Evolutionary conservation across 2,797 vertebrate species (phyloP), one percentile per base, ranked within the genome.

Genomic region (Ambastaia sidthimunki): DNA sequence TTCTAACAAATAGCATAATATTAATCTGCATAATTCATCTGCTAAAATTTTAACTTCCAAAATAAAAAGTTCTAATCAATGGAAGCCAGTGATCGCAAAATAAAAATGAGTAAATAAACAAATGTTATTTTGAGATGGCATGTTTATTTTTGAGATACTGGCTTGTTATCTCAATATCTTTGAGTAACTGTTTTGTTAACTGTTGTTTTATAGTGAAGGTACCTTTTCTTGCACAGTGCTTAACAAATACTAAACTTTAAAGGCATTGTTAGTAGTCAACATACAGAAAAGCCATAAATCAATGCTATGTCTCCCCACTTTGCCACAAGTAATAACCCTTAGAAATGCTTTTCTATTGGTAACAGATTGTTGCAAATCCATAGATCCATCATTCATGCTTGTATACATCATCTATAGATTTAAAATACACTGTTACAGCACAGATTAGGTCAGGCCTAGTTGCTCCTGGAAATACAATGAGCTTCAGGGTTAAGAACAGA

Each of bases 361-460:
- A 67, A 7, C n/a, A n/a, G 21, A 73, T 55, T 62, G 52, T 54
- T 12, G 31, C 44, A 25, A 23, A 44, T 62, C 13, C 48, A 50
- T 50, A 62, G n/a, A 62, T 75, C 18, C 11, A 34, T 15, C n/a
- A 59, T 75, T 31, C 44, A 70, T 63, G 7, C 54, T 10, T 19
- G 47, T 13, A 55, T 71, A n/a, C 13, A 28, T 18, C 19, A 19
- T 81, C 50, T 37, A 66, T 47, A 47, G 37, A 41, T 41, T 41
- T 41, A 37, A 44, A 75, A 41, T 7, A 71, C 21, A 5, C 41
- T 44, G 31, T 63, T 66, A 57, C 31, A 66, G 23, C 3, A 0
- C 34, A 76, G 62, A 65, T 81, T 31, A 81, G 65, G 70, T 80
- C 31, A 68, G 78, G 74, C 66, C 37, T 31, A 37, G 7, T 31